phyloP scores from a whole-genome alignment of 1,140 invertebrate genomes.

The Acromyrmex heyeri region DNA sequence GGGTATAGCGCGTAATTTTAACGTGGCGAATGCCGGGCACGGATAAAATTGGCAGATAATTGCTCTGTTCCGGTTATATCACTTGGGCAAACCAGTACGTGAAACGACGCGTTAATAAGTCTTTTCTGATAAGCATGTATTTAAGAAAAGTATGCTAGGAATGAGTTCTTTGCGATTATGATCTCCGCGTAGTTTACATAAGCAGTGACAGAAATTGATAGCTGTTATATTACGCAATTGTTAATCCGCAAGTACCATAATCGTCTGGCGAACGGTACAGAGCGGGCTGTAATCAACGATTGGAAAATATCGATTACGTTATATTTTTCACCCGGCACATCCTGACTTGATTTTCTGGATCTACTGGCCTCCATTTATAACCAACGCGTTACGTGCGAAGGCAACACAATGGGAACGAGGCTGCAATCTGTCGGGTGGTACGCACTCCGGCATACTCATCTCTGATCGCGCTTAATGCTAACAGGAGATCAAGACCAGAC shows the following conservation, averaged over 20 bases:
- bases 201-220: slow-evolving; percentile 37
- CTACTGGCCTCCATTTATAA: slow-evolving; percentile 13
- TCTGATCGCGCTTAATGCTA: slow-evolving; percentile 31
- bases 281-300: neutral
- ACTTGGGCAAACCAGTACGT: slow-evolving; percentile 2
- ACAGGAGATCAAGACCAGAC: neutral
- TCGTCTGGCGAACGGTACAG: neutral
- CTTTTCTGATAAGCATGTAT: slow-evolving; percentile 26
- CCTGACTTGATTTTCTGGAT: neutral
- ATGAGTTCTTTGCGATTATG: neutral
- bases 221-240: slow-evolving; percentile 23
- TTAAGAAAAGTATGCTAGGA: slow-evolving; percentile 32
- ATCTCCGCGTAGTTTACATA: slow-evolving; percentile 14
- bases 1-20: slow-evolving; percentile 39
- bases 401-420: neutral
- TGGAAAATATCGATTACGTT: neutral
- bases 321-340: neutral
- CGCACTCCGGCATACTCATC: neutral
- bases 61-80: slow-evolving; percentile 40
- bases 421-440: slow-evolving; percentile 8
- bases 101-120: slow-evolving; percentile 26
- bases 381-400: neutral
- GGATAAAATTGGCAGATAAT: slow-evolving; percentile 54
- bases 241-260: slow-evolving; percentile 13
- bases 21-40: slow-evolving; percentile 28